Evolutionary conservation across 2,888 invertebrate species (phyloP).

Genomic region (Dendrolimus houi): DNA sequence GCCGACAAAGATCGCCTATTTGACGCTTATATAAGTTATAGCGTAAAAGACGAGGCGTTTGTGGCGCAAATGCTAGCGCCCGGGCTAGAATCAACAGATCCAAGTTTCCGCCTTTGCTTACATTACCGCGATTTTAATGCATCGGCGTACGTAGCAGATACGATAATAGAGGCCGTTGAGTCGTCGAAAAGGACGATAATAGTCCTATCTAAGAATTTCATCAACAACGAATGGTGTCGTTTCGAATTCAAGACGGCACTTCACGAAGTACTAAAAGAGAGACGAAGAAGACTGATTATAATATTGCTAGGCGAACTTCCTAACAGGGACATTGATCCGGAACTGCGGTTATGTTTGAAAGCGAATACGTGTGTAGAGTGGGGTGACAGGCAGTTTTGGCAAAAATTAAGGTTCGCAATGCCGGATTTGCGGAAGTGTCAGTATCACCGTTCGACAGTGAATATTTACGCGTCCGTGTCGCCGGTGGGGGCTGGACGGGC

Average conservation of each 20-base stretch:
- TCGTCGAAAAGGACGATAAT: slow-evolving; percentile 92
- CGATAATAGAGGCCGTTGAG: slow-evolving; percentile 94
- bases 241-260: slow-evolving; percentile 96
- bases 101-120: slow-evolving; percentile 90
- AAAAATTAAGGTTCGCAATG: slow-evolving; percentile 93
- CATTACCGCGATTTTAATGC: slow-evolving; percentile 95
- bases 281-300: slow-evolving; percentile 91
- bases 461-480: slow-evolving; percentile 82
- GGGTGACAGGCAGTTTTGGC: slow-evolving; percentile 98
- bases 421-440: slow-evolving; percentile 85
- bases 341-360: slow-evolving; percentile 91
- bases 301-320: slow-evolving; percentile 93
- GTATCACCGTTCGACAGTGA: slow-evolving; percentile 81
- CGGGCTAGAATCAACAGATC: slow-evolving; percentile 88
- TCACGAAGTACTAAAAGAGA: slow-evolving; percentile 91
- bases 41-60: slow-evolving; percentile 93
- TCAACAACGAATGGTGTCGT: slow-evolving; percentile 96
- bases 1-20: slow-evolving; percentile 90
- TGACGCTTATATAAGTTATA: slow-evolving; percentile 97
- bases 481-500: slow-evolving; percentile 74
- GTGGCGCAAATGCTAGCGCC: slow-evolving; percentile 92
- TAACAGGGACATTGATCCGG: slow-evolving; percentile 91
- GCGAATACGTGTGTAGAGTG: slow-evolving; percentile 94
- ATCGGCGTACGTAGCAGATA: slow-evolving; percentile 92
- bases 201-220: slow-evolving; percentile 93